Conservation (phyloP, 2,113 vertebrate genomes). For the Gila orcuttii region DNA sequence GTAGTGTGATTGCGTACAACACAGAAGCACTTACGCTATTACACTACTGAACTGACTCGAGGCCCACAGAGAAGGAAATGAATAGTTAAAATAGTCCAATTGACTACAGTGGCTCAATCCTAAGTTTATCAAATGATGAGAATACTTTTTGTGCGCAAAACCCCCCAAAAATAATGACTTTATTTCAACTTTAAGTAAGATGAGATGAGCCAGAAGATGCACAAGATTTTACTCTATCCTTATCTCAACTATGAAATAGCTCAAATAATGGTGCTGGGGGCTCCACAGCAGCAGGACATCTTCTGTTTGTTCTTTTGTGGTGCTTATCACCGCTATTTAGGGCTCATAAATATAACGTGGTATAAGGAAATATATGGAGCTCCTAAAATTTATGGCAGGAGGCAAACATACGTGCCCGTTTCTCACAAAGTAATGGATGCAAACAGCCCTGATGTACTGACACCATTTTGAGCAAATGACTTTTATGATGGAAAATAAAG, state of each 20-base stretch:
- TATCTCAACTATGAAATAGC: background rate
- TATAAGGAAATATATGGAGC: constrained; percentile 31
- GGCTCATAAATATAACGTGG: constrained; percentile 13
- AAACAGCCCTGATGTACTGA: constrained; percentile 24
- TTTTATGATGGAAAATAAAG: constrained; percentile 42
- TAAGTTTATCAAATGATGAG: no score
- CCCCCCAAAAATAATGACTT: no score
- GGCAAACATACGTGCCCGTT: constrained; percentile 54
- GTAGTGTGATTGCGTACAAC: no score
- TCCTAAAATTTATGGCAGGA: constrained; percentile 28
- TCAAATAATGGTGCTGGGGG: background rate
- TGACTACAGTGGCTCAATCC: no score
- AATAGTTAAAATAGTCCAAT: no score
- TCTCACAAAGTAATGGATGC: constrained; percentile 62
- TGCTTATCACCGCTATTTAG: constrained; percentile 28
- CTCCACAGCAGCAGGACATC: background rate
- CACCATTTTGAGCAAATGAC: constrained; percentile 34
- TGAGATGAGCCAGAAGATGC: background rate
- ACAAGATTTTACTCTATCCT: background rate
- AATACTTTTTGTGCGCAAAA: no score
- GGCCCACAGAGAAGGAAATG: no score
- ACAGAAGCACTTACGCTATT: no score
- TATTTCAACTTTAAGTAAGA: background rate
- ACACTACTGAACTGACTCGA: no score
- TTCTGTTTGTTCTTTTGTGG: constrained; percentile 24